Conservation (phyloP, 1,140 invertebrate species). For the Pantala flavescens region DNA sequence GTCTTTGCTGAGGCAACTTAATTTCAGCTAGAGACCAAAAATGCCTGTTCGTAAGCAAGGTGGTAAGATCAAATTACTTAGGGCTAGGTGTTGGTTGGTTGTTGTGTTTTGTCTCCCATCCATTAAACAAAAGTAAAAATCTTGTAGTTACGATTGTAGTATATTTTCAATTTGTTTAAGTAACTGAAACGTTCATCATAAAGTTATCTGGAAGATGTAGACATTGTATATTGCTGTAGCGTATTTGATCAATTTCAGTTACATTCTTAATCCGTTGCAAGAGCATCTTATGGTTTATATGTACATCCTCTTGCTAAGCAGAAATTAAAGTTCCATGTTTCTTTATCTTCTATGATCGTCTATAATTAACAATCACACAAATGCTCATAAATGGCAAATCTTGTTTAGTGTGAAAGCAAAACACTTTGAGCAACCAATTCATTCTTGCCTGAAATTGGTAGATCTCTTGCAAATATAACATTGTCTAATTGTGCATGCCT, state of each 20-base stretch:
- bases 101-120: not conserved
- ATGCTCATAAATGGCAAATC: not conserved
- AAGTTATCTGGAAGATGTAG: no score
- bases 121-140: no score
- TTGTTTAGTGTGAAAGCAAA: not conserved
- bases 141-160: no score
- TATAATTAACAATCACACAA: not conserved
- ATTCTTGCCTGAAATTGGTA: not conserved
- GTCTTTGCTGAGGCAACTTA: not conserved
- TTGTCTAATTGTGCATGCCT: not conserved
- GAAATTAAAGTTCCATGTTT: no score
- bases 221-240: no score
- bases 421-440: slow-evolving; percentile 8
- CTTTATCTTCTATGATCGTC: no score
- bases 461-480: not conserved
- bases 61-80: slow-evolving; percentile 5
- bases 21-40: not conserved
- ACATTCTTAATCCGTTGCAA: no score
- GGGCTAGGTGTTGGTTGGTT: slow-evolving; percentile 2
- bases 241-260: no score
- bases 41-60: slow-evolving; percentile 2
- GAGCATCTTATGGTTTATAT: no score
- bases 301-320: no score
- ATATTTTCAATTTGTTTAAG: no score
- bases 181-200: no score